phyloP scores from a whole-genome alignment of 2,888 invertebrate genomes.

The Arctia plantaginis region DNA sequence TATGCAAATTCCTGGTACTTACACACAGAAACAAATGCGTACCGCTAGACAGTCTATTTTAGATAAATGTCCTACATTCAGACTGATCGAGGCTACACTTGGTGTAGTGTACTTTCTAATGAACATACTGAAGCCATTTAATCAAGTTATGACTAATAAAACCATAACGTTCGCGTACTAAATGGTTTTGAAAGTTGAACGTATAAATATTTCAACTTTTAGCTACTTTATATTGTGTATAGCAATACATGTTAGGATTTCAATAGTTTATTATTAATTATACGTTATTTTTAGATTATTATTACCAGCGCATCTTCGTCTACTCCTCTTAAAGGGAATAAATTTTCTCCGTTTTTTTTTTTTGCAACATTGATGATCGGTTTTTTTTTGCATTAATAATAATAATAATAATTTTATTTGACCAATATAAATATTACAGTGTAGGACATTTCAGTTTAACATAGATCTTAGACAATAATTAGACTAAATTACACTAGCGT shows the following conservation, averaged over 20 bases:
- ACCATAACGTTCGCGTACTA: background rate
- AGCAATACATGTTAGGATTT: background rate
- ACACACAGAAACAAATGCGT: background rate
- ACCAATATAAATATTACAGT: too few relatives aligned
- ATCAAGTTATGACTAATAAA: constrained; percentile 13
- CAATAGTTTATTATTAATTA: background rate
- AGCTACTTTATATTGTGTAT: background rate
- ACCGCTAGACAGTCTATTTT: constrained; percentile 33
- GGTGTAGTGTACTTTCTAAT: constrained; percentile 46
- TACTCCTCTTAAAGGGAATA: too few relatives aligned
- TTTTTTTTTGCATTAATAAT: too few relatives aligned
- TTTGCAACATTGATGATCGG: too few relatives aligned
- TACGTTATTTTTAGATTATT: background rate
- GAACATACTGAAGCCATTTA: constrained; percentile 28
- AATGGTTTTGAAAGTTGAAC: background rate
- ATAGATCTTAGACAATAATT: too few relatives aligned
- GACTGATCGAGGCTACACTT: constrained; percentile 27
- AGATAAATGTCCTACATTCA: constrained; percentile 40
- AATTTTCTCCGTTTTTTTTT: too few relatives aligned
- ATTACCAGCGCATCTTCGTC: too few relatives aligned
- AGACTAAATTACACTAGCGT: too few relatives aligned
- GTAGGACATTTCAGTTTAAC: too few relatives aligned
- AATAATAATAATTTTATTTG: too few relatives aligned
- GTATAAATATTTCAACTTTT: background rate
- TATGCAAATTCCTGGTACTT: background rate